Evolutionary conservation across 2,113 vertebrate genomes (phyloP), one percentile per base, ranked within the genome.

Genomic region (Calyptommatus sinebrachiatus): DNA sequence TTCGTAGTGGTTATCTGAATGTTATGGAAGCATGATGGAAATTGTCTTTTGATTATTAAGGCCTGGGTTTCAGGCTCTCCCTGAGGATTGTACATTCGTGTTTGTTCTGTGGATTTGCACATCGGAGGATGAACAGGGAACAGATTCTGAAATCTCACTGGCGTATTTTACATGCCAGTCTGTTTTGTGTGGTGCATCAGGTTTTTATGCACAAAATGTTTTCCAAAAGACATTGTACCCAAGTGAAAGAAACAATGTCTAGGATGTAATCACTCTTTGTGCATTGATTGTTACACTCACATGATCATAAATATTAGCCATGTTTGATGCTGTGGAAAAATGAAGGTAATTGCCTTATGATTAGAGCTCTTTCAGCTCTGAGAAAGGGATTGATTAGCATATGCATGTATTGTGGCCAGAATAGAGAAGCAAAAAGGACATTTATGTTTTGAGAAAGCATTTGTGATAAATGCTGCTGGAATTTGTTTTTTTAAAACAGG

Each of bases 31-130:
- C 92, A 89, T 92, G 93, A 93, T 95, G 88, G 93, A 94, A 94
- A 95, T 94, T 95, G 94, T 95, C 95, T 95, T 95, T 94, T 96
- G 94, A 96, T 96, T 96, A 96, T 95, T 96, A 95, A 94, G 96
- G 96, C 96, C 96, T 95, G 93, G 73, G 92, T 93, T 93, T 91
- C 91, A 92, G 91, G 82, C 92, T 91, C 86, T 96, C 94, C 95
- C 95, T 93, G 78, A 95, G 95, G 95, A 95, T 94, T 94, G 91
- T 93, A 91, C 75, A 48, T 95, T 95, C 86, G 85, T 94, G 92
- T 94, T 95, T 93, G 89, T 91, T 95, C 91, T 93, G 77, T 91
- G 93, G 91, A 90, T 94, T 94, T 94, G 91, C 90, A 92, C 88
- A 75, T 95, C 89, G 85, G 92, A 91, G 90, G 88, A 93, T 92